Evolutionary conservation across 2,113 vertebrate genomes (phyloP), one percentile per base, ranked within the genome.

Genomic region (Elaphurus davidianus): DNA sequence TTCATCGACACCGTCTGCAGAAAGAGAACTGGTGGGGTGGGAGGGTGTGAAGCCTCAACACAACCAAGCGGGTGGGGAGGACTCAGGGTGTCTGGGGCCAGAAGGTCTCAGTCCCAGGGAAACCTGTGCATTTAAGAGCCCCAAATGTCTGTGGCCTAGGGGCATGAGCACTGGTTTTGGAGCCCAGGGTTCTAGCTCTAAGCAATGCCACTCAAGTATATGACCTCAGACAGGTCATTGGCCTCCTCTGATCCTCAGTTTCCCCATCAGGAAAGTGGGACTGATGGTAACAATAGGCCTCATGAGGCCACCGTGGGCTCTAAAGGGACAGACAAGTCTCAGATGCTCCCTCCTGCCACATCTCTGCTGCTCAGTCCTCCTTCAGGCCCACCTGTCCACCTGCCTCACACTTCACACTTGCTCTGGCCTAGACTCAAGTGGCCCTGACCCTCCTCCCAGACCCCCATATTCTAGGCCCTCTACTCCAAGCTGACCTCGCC

Each of bases 371-470:
- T 19, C 45, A 33, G n/a, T 11, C 23, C 67, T 43, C 45, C 5
- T 0, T 67, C 21, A 12, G 3, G 12, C 57, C 28, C 27, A 60
- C 47, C 43, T 64, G 43, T 59, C 55, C 64, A 7, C 23, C 78
- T 40, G n/a, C 21, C 23, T 55, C 28, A 50, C n/a, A 57, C 36
- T 23, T 89, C 33, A 55, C 25, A 67, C 50, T 64, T 15, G 21
- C 45, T 85, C 16, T 40, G 43, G 60, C 54, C 30, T 50, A 25
- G 67, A 60, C 83, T 52, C 0, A 0, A 54, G 28, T 3, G 23
- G n/a, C 43, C 23, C 27, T 52, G 2, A 33, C 47, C 14, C 33
- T 16, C 27, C 33, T 47, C 67, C 85, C 45, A 33, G 28, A 33
- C 1, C 3, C 47, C 5, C 4, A 1, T 28, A 21, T n/a, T 59